These are phyloP conservation scores for Accipiter cooperii DNA, from an alignment of 2,113 vertebrate genomes.

Conservation along the genomic window DNA sequence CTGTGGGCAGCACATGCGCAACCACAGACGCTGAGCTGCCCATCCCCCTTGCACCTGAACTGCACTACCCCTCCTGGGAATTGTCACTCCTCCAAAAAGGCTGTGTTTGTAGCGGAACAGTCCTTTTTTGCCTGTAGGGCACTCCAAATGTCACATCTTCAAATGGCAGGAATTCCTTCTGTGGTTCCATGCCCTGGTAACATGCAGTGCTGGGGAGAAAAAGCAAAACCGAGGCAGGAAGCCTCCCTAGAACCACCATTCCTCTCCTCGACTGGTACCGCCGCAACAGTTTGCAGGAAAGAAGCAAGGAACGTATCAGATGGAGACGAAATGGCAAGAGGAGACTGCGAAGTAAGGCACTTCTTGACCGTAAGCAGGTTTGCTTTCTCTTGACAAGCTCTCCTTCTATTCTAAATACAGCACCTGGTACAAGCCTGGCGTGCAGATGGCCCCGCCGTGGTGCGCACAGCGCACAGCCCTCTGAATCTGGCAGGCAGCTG, in stretches of 20 bases:
- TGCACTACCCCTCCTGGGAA: neutral
- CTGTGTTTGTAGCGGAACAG: neutral
- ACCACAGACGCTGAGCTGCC: neutral
- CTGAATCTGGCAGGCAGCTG: constrained; percentile 51
- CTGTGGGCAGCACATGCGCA: accelerated
- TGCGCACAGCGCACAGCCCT: neutral
- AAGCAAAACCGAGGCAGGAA: neutral
- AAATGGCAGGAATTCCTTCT: neutral
- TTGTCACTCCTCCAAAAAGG: neutral
- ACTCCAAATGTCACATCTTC: neutral
- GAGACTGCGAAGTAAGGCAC: neutral
- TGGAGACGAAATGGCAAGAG: neutral
- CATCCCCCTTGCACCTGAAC: accelerated
- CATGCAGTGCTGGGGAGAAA: neutral
- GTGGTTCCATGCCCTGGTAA: neutral
- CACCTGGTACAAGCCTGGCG: constrained; percentile 28
- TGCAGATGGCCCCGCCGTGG: neutral
- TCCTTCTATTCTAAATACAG: neutral
- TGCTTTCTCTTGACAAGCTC: neutral
- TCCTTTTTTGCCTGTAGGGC: neutral
- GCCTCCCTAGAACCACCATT: neutral
- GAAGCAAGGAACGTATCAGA: neutral
- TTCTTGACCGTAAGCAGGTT: neutral
- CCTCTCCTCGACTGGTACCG: neutral
- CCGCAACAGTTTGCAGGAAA: neutral